Evolutionary conservation across 2,797 vertebrate genomes (phyloP).

Genomic region (Pteropus rufus): DNA sequence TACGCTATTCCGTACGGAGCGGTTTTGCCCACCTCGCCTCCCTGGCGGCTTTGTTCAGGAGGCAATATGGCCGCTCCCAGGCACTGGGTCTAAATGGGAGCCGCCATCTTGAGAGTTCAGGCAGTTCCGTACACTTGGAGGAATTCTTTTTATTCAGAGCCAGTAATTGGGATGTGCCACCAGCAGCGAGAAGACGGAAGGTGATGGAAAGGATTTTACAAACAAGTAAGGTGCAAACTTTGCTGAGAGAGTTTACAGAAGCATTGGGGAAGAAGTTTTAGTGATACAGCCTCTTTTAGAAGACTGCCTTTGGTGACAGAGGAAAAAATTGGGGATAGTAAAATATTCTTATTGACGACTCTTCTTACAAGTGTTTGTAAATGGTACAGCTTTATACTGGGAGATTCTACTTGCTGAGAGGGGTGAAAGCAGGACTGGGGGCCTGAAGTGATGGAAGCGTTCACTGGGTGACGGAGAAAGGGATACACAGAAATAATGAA

Average conservation of each 20-base stretch:
- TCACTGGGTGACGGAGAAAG: not conserved
- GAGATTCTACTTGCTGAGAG: not conserved
- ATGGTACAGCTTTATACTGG: not conserved
- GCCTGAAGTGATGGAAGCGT: not conserved
- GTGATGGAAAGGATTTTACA: not conserved
- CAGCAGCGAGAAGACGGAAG: accelerated
- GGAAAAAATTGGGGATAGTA: not conserved
- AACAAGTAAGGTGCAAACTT: not conserved
- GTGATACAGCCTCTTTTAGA: not conserved
- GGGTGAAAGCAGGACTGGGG: no score
- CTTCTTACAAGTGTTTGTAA: not conserved
- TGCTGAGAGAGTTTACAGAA: not conserved
- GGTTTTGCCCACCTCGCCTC: not conserved
- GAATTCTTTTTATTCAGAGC: accelerated
- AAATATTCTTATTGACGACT: not conserved
- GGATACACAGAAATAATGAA: no score
- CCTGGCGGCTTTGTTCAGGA: constrained; percentile 46
- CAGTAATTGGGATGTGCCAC: not conserved
- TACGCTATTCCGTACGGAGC: not conserved
- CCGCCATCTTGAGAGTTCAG: not conserved
- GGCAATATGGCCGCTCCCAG: not conserved
- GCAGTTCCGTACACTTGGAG: not conserved
- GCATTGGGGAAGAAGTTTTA: not conserved
- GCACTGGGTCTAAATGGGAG: accelerated
- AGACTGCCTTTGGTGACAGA: not conserved